Conservation (phyloP, 2,888 invertebrate species). For the Coelinius sp. region DNA sequence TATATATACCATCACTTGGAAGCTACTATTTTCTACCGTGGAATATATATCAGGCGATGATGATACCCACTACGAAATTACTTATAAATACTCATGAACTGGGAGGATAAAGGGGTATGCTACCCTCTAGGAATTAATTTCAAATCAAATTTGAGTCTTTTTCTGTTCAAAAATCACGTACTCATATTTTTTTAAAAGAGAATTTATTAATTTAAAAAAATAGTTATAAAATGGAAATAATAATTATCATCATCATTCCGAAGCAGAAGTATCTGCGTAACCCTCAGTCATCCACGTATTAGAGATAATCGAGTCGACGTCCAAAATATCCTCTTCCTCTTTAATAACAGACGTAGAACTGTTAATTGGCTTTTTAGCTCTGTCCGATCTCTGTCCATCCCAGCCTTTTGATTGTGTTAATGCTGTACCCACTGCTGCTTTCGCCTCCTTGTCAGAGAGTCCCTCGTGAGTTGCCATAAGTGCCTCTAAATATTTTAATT, state of each 20-base stretch:
- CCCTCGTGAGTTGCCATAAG: not conserved
- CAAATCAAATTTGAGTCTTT: no score
- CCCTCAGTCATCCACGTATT: not conserved
- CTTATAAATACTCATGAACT: not conserved
- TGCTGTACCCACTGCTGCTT: not conserved
- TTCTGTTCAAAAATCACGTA: no score
- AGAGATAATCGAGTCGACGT: not conserved
- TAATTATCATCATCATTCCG: no score
- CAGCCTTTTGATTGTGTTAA: not conserved
- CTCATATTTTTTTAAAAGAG: no score
- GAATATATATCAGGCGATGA: not conserved
- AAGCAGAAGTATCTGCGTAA: not conserved
- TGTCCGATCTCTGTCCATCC: not conserved
- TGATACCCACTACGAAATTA: constrained; percentile 7
- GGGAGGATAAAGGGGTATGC: no score
- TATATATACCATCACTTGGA: constrained; percentile 4
- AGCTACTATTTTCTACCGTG: constrained; percentile 14
- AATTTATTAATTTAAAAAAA: no score
- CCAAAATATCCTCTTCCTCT: not conserved
- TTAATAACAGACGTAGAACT: not conserved
- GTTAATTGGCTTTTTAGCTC: not conserved
- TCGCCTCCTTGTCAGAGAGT: not conserved
- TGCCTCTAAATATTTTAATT: not conserved
- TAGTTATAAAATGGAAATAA: no score
- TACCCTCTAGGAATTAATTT: no score